These are phyloP conservation scores for Tylochromis polylepis DNA, from an alignment of 2,113 vertebrate species.

Conservation along the genomic window DNA sequence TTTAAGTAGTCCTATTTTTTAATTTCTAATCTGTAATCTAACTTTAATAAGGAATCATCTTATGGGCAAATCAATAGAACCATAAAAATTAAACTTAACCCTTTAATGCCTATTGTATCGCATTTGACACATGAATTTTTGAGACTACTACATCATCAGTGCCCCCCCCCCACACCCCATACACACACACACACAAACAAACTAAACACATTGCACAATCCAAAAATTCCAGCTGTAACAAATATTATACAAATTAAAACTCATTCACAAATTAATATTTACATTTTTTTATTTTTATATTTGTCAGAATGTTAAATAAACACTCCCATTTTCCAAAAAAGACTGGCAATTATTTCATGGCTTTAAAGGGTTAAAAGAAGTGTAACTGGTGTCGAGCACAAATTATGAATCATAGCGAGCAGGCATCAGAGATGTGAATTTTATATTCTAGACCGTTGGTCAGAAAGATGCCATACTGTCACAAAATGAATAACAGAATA, in stretches of 20 bases:
- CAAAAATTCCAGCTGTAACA: no score
- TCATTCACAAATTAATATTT: no score
- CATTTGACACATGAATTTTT: not conserved
- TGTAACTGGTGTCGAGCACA: no score
- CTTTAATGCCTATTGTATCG: not conserved
- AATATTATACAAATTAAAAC: no score
- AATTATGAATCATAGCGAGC: no score
- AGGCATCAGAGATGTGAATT: not conserved
- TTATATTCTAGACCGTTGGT: not conserved
- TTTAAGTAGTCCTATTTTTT: not conserved
- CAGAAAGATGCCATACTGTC: not conserved
- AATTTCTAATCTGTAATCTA: not conserved
- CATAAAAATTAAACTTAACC: not conserved
- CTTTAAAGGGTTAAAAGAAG: not conserved
- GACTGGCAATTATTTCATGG: no score
- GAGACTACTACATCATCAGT: not conserved
- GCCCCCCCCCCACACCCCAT: not conserved
- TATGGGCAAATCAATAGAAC: not conserved
- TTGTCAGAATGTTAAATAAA: no score
- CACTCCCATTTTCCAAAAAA: no score
- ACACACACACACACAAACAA: no score
- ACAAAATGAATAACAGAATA: not conserved
- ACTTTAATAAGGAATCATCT: not conserved
- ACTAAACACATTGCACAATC: no score
- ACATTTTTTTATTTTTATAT: no score